Base-by-base conservation (phyloP, 2,888 invertebrate species). In the Pachycephus smyrnensis region DNA sequence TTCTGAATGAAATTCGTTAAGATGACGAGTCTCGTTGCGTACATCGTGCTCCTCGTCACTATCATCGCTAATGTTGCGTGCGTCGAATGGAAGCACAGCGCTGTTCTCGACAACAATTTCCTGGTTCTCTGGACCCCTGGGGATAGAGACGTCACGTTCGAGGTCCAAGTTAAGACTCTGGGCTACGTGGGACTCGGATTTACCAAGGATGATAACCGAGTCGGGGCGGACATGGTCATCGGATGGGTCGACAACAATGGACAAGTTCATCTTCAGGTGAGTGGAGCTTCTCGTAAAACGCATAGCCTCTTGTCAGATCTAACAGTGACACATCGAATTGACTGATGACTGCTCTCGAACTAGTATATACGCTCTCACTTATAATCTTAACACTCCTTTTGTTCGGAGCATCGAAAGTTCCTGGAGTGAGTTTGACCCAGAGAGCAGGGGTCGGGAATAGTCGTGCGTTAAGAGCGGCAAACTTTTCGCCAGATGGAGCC, bases 131-230 rank as follows among this genome's bases (percentile, higher is more conserved):
- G 96, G 96, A 95, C 95, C 87, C 95, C 96, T 87, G 92, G 92
- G 77, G 93, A 94, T 77, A 94, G 95, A 90, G 96, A 96, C 91
- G 95, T 97, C 88, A 96, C 95, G 86, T 96, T 97, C 91, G 95
- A 96, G 91, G 93, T 97, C 90, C 96, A 96, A 92, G 97, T 96
- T 89, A 94, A 94, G 92, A 97, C 97, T 81, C 94, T 94, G 87
- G 98, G 98, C 85, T 98, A 97, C 92, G 95, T 98, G 82, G 97
- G 96, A 71, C 94, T 98, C 87, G 98, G 98, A 80, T 96, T 98
- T 92, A 97, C 97, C 84, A 94, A 94, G 78, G 95, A 95, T 89
- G 96, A 96, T 82, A 94, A 95, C 84, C 95, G 96, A 94, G 94
- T 94, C 88, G 96, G 96, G 74, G 95, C 97, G 80, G 98, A 98